Evolutionary conservation across 2,888 invertebrate species (phyloP).

Genomic region (Troilus luridus): DNA sequence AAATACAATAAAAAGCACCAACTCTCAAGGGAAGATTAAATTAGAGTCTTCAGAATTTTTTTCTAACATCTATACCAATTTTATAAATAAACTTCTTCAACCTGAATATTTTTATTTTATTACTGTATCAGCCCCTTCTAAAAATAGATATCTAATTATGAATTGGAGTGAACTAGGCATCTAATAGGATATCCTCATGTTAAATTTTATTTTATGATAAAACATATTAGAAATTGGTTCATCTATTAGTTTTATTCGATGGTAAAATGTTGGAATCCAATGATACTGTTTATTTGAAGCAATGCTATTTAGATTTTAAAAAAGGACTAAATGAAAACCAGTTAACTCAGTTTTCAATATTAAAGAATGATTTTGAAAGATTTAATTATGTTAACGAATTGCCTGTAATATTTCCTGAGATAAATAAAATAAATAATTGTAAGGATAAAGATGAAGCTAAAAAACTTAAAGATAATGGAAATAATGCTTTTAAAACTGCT

Average conservation of each 20-base stretch:
- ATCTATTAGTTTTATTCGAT: background rate
- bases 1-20: background rate
- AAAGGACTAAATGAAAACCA: conserved; percentile 68
- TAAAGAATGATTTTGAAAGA: conserved; percentile 77
- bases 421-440: background rate
- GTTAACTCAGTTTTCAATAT: conserved; percentile 76
- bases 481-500: conserved; percentile 79
- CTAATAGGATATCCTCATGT: conserved; percentile 28
- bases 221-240: background rate
- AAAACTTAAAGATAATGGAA: conserved; percentile 80
- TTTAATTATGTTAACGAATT: conserved; percentile 70
- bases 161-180: conserved; percentile 33
- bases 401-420: conserved; percentile 11
- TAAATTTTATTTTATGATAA: background rate
- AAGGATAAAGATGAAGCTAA: conserved; percentile 70
- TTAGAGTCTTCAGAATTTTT: background rate
- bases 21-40: background rate
- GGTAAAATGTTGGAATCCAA: conserved; percentile 37
- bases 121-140: conserved; percentile 19
- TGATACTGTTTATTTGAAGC: conserved; percentile 50
- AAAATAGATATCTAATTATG: conserved; percentile 57
- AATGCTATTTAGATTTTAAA: conserved; percentile 36
- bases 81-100: background rate
- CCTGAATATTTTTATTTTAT: background rate
- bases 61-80: background rate